A percentile compares a stretch with the other conserved stretches of the same genome.
Evolutionary conservation across 2,888 invertebrate genomes (phyloP).

Genomic region (Drosophila meridionalis): DNA sequence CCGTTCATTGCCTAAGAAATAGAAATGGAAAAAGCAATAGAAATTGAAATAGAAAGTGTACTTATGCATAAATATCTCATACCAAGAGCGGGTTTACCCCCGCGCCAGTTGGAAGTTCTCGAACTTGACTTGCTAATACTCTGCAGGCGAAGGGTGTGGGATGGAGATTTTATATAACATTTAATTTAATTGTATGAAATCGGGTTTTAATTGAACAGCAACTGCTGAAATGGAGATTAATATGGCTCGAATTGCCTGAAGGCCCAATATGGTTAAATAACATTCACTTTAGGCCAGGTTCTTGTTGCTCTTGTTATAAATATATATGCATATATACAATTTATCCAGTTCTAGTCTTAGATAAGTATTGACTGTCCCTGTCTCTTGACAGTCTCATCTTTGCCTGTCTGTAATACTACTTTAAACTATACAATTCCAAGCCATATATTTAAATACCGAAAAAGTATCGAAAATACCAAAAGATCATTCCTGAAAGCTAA

Average conservation of each 20-base stretch:
- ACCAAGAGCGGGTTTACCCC: not conserved
- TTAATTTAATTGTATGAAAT: not conserved
- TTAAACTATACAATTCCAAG: too few species aligned
- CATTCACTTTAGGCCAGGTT: too few species aligned
- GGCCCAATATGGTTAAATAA: too few species aligned
- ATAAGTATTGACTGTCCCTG: too few species aligned
- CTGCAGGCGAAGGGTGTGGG: not conserved
- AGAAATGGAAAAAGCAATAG: conserved; percentile 56
- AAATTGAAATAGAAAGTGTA: conserved; percentile 50
- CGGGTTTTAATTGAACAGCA: not conserved
- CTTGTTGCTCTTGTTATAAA: too few species aligned
- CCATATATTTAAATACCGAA: too few species aligned
- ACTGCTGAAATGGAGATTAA: not conserved
- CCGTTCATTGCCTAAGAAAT: conserved; percentile 61
- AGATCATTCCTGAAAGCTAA: too few species aligned
- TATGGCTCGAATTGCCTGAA: not conserved
- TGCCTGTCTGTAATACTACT: too few species aligned
- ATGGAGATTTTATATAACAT: not conserved
- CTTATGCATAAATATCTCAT: conserved; percentile 49
- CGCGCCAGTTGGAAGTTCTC: not conserved
- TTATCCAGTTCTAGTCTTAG: too few species aligned
- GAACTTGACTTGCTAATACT: not conserved
- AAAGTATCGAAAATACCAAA: too few species aligned
- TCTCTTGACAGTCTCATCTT: too few species aligned
- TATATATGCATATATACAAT: too few species aligned